phyloP scores from a whole-genome alignment of 2,888 invertebrate genomes.

The Drosophila differens region DNA sequence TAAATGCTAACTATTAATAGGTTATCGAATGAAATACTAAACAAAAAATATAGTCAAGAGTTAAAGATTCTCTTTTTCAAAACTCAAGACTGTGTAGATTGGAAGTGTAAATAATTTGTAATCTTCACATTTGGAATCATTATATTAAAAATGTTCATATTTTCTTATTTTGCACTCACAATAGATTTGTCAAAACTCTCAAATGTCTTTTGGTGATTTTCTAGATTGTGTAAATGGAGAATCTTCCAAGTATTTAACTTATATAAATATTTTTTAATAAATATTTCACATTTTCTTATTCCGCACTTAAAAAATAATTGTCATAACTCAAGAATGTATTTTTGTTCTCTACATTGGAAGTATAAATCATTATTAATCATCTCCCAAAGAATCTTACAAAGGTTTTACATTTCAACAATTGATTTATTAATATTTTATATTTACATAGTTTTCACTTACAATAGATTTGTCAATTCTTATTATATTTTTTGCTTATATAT shows the following conservation, averaged over 20 bases:
- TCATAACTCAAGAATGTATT: no score
- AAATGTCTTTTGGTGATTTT: background rate
- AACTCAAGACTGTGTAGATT: background rate
- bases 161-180: background rate
- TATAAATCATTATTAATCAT: no score
- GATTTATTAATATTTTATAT: no score
- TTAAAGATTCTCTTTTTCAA: background rate
- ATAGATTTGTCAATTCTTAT: no score
- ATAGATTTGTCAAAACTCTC: background rate
- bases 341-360: no score
- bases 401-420: no score
- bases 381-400: no score
- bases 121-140: background rate
- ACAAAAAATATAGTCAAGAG: background rate
- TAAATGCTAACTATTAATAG: background rate
- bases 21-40: background rate
- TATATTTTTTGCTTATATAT: background rate
- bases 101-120: background rate
- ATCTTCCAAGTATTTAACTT: no score
- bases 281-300: no score
- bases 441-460: no score
- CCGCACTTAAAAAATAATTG: no score
- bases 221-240: background rate
- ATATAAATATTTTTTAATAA: no score
- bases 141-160: rapidly evolving